Base-by-base conservation (phyloP, 2,888 invertebrate genomes). In the Andricus quercusramuli region DNA sequence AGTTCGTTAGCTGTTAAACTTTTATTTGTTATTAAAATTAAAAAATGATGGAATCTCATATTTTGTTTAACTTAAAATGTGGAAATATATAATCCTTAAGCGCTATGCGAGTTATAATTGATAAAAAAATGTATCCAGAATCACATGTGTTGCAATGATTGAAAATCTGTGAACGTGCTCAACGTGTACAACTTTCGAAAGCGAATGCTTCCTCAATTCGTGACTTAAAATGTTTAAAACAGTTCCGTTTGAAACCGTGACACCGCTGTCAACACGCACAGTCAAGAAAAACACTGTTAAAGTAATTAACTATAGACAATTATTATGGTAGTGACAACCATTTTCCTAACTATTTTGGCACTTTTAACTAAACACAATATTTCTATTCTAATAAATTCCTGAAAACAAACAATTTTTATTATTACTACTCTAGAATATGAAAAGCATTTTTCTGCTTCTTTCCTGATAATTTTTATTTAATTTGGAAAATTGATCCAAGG, bases 141-240 rank as follows among this genome's bases (percentile, higher is more conserved):
- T 62, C 62, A 25, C 62, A 25, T 25, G 25, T 62, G 6, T 15
- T 22, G 25, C 5, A 25, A 64, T 17, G 64, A 29, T 29, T 64
- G 8, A 64, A 15, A 2, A 64, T 29, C 64, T 8, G 25, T 25
- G 29, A 29, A 64, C 64, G 64, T 64, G 64, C 15, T 64, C 17
- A 29, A 64, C 29, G 29, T 29, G 6, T 64, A 17, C 29, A 64
- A 64, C 64, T 64, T 64, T 29, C 64, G 6, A 64, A 64, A 64
- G 64, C 29, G 22, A 64, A 64, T 64, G 64, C 29, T 64, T 64
- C 17, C 29, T 29, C 15, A 29, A 64, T 64, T 64, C 64, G 64
- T 64, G 64, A 17, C 64, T 62, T 15, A 29, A 64, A 64, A 64
- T 17, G 15, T 64, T 64, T 64, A 64, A 64, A 64, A 64, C 5